Base-by-base conservation (phyloP, 2,888 invertebrate species). In the Phengaris arion region DNA sequence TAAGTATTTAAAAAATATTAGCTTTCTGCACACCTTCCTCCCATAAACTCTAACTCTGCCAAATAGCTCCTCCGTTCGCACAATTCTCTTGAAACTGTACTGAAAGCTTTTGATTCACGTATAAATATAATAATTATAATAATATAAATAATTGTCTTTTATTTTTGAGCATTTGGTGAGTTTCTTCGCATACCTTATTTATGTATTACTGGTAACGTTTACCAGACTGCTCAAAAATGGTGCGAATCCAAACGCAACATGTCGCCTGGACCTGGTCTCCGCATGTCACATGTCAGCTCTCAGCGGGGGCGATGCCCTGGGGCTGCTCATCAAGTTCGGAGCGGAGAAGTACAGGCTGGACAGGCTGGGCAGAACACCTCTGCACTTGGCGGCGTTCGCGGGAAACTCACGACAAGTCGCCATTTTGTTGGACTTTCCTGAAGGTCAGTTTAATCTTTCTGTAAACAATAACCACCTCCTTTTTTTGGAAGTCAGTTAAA, bases 191-290 rank as follows among this genome's bases (percentile, higher is more conserved):
- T 80, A 12, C 10, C 22, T 55, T 10, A 52, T 8, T 8, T 52
- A 52, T 10, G 8, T 52, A 52, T 10, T 52, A 2, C 52, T 52
- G 10, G 35, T 6, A 35, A 22, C 10, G 6, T 64, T 64, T 64
- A 35, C 4, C 82, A 94, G 94, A 76, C 84, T 92, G 2, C 82
- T 94, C 1, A 87, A 91, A 74, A 84, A 86, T 1, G 94, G 94
- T 0, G 94, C 94, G 0, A 93, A 89, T 76, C 89, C 91, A 0
- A 93, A 94, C 78, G 93, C 94, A 9, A 94, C 93, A 68, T 94
- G 94, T 76, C 89, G 92, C 0, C 77, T 88, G 7, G 88, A 85
- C 74, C 81, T 89, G 13, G 87, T 94, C 1, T 92, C 94, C 1
- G 93, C 94, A 0, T 89, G 93, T 77, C 94, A 94, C 80, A 74